phyloP scores from a whole-genome alignment of 1,140 invertebrate species.

The Papilio machaon region DNA sequence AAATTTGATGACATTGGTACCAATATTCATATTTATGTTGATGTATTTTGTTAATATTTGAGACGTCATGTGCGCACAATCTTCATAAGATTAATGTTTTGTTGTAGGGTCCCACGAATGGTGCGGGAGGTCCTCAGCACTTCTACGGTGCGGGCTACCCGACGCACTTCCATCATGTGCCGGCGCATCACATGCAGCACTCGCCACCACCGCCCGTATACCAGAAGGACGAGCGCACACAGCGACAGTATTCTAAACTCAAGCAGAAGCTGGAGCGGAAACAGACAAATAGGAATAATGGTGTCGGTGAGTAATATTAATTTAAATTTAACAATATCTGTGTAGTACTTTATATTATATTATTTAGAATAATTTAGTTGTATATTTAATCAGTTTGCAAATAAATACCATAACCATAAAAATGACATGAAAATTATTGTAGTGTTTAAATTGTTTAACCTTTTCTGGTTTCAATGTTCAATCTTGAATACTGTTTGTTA shows the following conservation, averaged over 20 bases:
- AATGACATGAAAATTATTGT: too few species aligned
- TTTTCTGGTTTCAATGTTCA: too few species aligned
- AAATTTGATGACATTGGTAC: neutral
- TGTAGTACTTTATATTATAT: neutral
- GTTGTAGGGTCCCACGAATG: constrained; percentile 83
- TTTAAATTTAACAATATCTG: constrained; percentile 15
- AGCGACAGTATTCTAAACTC: constrained; percentile 88
- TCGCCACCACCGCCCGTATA: constrained; percentile 83
- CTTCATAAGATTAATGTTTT: constrained; percentile 8
- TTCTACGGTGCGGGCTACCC: constrained; percentile 84
- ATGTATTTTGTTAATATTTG: neutral
- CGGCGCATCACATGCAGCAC: constrained; percentile 81
- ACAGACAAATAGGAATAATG: constrained; percentile 80
- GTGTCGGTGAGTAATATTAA: constrained; percentile 71
- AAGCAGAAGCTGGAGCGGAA: constrained; percentile 88
- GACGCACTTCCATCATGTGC: constrained; percentile 83
- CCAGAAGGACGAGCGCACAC: constrained; percentile 89
- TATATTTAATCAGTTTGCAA: too few species aligned
- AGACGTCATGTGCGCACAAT: neutral
- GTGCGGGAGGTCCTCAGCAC: constrained; percentile 84
- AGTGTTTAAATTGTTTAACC: too few species aligned
- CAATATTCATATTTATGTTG: neutral
- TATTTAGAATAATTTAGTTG: too few species aligned
- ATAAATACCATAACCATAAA: too few species aligned
- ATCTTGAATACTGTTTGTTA: too few species aligned